phyloP scores from a whole-genome alignment of 2,797 vertebrate genomes.

The Otus scops region DNA sequence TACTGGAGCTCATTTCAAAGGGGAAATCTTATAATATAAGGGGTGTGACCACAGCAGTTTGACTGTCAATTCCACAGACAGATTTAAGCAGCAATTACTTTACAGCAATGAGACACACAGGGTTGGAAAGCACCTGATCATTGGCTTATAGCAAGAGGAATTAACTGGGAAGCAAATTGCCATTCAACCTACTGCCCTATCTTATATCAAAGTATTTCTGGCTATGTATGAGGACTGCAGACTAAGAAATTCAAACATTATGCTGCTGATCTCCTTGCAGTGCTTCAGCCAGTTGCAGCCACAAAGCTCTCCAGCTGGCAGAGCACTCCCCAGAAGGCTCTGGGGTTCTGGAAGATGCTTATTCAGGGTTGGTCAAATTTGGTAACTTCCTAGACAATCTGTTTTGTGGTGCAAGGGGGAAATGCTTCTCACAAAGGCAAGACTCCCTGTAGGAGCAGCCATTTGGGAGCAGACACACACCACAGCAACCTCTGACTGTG shows the following conservation, averaged over 20 bases:
- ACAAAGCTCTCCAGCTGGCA: not conserved
- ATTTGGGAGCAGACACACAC: not conserved
- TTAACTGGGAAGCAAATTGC: not conserved
- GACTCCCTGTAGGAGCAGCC: not conserved
- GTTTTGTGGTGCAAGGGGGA: not conserved
- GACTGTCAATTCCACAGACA: not conserved
- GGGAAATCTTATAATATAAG: not conserved
- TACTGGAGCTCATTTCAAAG: not conserved
- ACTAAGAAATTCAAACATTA: not conserved
- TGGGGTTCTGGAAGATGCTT: not conserved
- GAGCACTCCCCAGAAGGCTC: not conserved
- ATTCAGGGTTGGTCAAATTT: not conserved
- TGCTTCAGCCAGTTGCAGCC: not conserved
- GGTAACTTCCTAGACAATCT: not conserved
- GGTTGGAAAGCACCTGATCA: not conserved
- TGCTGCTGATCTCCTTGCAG: not conserved
- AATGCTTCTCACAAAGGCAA: not conserved
- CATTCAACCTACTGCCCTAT: not conserved
- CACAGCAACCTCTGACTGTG: not conserved
- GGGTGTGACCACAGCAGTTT: not conserved
- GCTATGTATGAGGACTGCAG: not conserved
- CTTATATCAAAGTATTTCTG: not conserved
- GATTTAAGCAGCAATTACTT: not conserved
- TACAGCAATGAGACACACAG: accelerated
- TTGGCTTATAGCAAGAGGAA: not conserved